These are phyloP conservation scores for Hypsibius dujardini DNA, from an alignment of 1,140 invertebrate genomes.

Conservation along the genomic window DNA sequence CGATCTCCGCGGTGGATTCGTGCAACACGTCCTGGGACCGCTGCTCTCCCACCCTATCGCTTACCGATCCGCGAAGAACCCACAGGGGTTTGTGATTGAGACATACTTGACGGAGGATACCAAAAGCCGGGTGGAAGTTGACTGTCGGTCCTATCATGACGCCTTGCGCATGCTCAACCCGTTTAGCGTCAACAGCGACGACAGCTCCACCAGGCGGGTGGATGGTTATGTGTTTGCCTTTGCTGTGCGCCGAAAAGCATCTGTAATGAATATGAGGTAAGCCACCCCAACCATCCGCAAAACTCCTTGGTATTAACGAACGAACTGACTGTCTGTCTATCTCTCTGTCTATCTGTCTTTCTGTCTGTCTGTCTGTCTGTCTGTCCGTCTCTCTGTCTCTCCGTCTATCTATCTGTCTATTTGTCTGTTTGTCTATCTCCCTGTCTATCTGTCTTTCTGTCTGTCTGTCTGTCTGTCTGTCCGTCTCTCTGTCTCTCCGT, in stretches of 20 bases:
- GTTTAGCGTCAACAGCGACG: background rate
- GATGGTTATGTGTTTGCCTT: slow-evolving; percentile 6
- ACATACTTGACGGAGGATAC: background rate
- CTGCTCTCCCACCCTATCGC: slow-evolving; percentile 68
- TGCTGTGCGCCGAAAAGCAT: background rate
- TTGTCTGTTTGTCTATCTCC: too few relatives aligned
- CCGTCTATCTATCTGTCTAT: too few relatives aligned
- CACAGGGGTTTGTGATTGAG: background rate
- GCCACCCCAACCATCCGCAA: background rate
- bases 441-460: too few relatives aligned
- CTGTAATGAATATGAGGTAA: background rate
- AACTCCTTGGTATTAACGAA: background rate
- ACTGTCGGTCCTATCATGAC: slow-evolving; percentile 11
- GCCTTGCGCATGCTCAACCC: background rate
- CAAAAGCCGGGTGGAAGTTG: background rate
- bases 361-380: too few relatives aligned
- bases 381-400: too few relatives aligned
- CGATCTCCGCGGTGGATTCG: slow-evolving; percentile 24
- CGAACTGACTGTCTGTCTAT: too few relatives aligned
- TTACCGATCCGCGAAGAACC: slow-evolving; percentile 27
- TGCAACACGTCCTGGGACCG: slow-evolving; percentile 71
- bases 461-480: too few relatives aligned
- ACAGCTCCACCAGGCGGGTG: background rate
- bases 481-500: too few relatives aligned
- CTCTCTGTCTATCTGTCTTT: too few relatives aligned